phyloP scores from a whole-genome alignment of 2,797 vertebrate species.

The Pteronotus mesoamericanus region DNA sequence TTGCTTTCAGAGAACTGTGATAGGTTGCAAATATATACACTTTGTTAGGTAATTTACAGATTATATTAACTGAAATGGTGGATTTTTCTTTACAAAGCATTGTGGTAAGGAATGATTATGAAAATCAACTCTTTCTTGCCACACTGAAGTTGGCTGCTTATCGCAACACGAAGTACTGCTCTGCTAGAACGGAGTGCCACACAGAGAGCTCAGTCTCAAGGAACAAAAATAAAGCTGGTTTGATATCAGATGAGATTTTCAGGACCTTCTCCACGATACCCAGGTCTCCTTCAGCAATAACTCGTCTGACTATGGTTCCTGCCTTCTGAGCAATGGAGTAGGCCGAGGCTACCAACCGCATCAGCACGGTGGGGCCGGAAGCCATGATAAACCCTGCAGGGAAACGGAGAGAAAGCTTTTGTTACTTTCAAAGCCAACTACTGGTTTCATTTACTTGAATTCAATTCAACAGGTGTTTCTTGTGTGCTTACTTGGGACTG shows the following conservation, averaged over 20 bases:
- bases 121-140: neutral
- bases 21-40: neutral
- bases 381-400: constrained; percentile 84
- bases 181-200: neutral
- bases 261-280: constrained; percentile 95
- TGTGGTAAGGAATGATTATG: neutral
- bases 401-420: neutral
- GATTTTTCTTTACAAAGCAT: neutral
- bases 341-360: constrained; percentile 91
- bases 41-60: neutral
- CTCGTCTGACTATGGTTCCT: constrained; percentile 88
- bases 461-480: neutral
- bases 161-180: neutral
- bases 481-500: neutral
- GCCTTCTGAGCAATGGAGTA: constrained; percentile 91
- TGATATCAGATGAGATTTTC: neutral
- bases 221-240: neutral
- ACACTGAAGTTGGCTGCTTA: neutral
- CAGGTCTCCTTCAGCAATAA: constrained; percentile 91
- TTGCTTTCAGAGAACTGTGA: neutral
- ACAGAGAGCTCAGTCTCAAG: neutral
- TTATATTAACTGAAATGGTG: neutral
- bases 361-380: constrained; percentile 85
- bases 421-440: neutral
- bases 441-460: neutral